These are phyloP conservation scores for Sinocyclocheilus grahami DNA, from an alignment of 2,113 vertebrate genomes.

Conservation along the genomic window DNA sequence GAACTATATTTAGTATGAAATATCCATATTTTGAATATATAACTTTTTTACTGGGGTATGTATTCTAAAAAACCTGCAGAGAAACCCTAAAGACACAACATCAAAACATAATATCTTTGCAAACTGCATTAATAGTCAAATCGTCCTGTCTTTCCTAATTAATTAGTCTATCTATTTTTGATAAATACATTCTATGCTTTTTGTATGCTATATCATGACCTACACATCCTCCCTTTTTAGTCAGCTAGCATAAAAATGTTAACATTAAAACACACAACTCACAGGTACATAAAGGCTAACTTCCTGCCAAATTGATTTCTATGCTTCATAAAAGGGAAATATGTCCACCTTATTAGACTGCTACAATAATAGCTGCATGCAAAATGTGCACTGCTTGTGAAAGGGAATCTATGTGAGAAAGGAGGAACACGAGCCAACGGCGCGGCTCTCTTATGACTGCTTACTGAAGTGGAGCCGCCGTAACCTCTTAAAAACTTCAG, in stretches of 20 bases:
- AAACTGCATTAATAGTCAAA: background rate
- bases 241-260: conserved; percentile 1
- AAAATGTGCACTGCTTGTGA: conserved; percentile 75
- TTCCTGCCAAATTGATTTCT: conserved; percentile 77
- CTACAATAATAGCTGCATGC: conserved; percentile 72
- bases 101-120: background rate
- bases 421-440: conserved; percentile 50
- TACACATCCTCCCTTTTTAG: background rate
- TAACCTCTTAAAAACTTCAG: conserved; percentile 66
- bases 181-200: background rate
- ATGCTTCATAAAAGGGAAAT: conserved; percentile 72
- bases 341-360: conserved; percentile 77
- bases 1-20: too few species aligned
- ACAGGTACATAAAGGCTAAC: conserved; percentile 57
- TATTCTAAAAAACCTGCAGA: background rate
- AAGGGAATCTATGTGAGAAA: conserved; percentile 73
- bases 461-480: conserved; percentile 44
- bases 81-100: background rate
- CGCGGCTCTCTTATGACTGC: conserved; percentile 59
- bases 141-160: background rate
- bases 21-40: too few species aligned
- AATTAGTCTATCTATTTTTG: background rate
- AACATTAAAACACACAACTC: background rate
- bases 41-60: background rate
- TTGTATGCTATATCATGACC: background rate